These are phyloP conservation scores for Sebastes minor DNA, from an alignment of 2,797 vertebrate genomes.

Conservation along the genomic window DNA sequence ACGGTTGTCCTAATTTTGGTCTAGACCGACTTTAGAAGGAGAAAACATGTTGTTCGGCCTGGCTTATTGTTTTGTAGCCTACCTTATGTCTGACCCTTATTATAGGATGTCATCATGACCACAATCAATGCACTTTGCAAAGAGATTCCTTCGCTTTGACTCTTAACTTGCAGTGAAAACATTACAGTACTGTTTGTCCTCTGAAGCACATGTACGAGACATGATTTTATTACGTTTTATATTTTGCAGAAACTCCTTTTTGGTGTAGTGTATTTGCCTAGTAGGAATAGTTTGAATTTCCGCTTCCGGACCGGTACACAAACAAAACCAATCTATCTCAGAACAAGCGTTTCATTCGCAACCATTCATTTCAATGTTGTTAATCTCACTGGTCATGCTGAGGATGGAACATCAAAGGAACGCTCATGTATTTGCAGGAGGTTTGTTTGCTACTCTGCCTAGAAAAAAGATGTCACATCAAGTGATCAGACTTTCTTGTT, in stretches of 20 bases:
- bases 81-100: background rate
- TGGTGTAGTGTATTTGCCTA: slow-evolving; percentile 1
- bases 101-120: background rate
- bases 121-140: background rate
- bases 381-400: background rate
- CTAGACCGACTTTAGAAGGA: background rate
- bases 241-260: slow-evolving; percentile 8
- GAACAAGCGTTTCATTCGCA: background rate
- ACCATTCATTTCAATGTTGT: background rate
- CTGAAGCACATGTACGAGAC: background rate
- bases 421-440: background rate
- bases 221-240: background rate
- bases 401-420: background rate
- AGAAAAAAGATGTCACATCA: background rate
- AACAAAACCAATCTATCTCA: background rate
- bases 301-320: background rate
- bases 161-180: background rate
- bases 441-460: background rate
- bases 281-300: slow-evolving; percentile 22
- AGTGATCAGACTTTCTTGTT: background rate
- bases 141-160: background rate
- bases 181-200: background rate
- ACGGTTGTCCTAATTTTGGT: background rate
- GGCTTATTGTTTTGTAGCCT: background rate
- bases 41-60: background rate